Evolutionary conservation across 2,888 invertebrate genomes (phyloP), one percentile per base, ranked within the genome.

Genomic region (Cenopis cana): DNA sequence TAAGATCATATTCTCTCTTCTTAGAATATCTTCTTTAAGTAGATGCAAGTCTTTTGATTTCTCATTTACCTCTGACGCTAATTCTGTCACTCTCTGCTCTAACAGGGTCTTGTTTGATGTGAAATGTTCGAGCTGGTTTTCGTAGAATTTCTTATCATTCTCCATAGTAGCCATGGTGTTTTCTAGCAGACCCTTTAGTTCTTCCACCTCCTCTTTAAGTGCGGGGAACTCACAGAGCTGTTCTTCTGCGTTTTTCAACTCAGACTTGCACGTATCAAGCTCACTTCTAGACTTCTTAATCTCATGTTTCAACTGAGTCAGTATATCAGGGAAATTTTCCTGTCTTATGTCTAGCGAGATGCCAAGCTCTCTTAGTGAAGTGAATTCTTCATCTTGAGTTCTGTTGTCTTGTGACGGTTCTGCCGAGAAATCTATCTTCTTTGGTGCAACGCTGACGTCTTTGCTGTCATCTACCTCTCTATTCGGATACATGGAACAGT

Each of bases 1-100:
- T 62, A 94, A 77, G 74, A 94, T 93, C 94, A 95, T 94, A 68
- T 94, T 94, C 77, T 95, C 95, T 74, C 94, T 90, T 72, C 94
- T 89, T 0, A 93, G 80, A 59, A 94, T 94, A 77, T 95, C 95
- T 80, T 95, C 91, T 86, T 94, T 93, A 41, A 94, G 87, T 73
- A 94, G 81, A 77, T 94, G 89, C 50, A 94, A 81, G 72, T 94
- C 93, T 75, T 94, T 94, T 0, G 94, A 89, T 76, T 91, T 93
- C 64, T 95, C 94, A 56, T 83, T 89, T 4, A 94, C 87, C 72
- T 94, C 93, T 75, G 94, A 91, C 41, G 95, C 94, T 41, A 95
- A 86, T 77, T 95, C 95, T 0, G 93, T 88, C 17, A 96, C 81
- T 79, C 95, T 94, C 54, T 95, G 90, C 78, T 94, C 94, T 9